Percentiles rank a stretch among this genome's conserved stretches.
phyloP scores from a whole-genome alignment of 92 coral and sea anemone species.

The Pocillopora grandis region DNA sequence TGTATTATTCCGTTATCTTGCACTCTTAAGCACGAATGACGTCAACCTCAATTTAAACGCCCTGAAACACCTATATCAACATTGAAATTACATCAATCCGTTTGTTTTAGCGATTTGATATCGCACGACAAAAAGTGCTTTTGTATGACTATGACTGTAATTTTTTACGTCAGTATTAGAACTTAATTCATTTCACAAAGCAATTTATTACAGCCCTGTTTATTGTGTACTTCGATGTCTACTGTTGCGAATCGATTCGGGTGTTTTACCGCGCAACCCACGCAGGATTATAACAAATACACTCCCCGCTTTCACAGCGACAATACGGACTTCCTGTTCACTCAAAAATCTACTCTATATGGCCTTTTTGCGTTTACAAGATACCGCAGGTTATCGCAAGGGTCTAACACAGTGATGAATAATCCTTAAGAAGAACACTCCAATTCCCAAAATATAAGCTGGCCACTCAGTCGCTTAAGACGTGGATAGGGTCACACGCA shows the following conservation, averaged over 20 bases:
- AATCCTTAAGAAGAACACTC: not conserved
- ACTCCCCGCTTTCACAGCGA: conserved; percentile 28
- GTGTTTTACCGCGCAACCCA: conserved; percentile 6
- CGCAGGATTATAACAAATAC: conserved; percentile 7
- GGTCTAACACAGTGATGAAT: not conserved
- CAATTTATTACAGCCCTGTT: conserved; percentile 1
- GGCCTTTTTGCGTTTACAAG: conserved; percentile 25
- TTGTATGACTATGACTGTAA: not conserved
- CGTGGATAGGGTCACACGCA: not conserved
- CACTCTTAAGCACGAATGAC: conserved; percentile 22
- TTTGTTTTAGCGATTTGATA: not conserved
- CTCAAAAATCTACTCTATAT: conserved; percentile 3
- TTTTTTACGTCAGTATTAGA: conserved; percentile 19
- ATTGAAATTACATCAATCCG: not conserved
- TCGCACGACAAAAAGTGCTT: conserved; percentile 2
- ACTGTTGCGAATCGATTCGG: not conserved
- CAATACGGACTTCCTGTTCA: conserved; percentile 37
- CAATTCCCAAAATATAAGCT: not conserved
- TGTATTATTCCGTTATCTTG: conserved; percentile 19
- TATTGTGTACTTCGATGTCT: not conserved
- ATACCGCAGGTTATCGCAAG: conserved; percentile 6
- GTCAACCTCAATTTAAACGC: conserved; percentile 19
- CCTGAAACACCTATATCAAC: conserved; percentile 36
- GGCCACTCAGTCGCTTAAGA: not conserved
- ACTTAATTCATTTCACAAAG: not conserved